A percentile compares a stretch with the other conserved stretches of the same genome.
These are phyloP conservation scores for Crenuchus spilurus DNA, from an alignment of 2,797 vertebrate species.

Conservation along the genomic window DNA sequence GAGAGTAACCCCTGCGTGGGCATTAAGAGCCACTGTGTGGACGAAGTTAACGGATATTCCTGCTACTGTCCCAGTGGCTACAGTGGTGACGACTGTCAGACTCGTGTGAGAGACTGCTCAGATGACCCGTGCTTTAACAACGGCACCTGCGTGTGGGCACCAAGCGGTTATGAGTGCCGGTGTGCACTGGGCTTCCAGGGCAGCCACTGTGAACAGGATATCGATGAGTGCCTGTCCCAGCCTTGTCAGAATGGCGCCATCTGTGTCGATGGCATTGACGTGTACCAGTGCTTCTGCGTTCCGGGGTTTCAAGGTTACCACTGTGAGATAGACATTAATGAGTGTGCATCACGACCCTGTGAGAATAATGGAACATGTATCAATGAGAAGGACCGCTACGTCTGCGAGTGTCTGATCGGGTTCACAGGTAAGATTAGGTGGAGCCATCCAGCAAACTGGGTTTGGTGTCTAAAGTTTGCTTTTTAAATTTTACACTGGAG, in stretches of 20 bases:
- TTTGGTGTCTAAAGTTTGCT: too few relatives aligned
- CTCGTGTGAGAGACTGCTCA: slow-evolving; percentile 67
- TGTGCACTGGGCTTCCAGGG: slow-evolving; percentile 81
- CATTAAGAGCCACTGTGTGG: slow-evolving; percentile 69
- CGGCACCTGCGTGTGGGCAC: slow-evolving; percentile 73
- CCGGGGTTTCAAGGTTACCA: slow-evolving; percentile 93
- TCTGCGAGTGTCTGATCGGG: slow-evolving; percentile 83
- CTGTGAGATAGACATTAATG: slow-evolving; percentile 96
- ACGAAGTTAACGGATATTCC: slow-evolving; percentile 64
- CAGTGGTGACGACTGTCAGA: slow-evolving; percentile 70
- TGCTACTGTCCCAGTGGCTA: slow-evolving; percentile 79
- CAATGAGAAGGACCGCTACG: slow-evolving; percentile 87
- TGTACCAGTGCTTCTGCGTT: slow-evolving; percentile 91
- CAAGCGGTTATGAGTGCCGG: slow-evolving; percentile 70
- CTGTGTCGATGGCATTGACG: slow-evolving; percentile 78
- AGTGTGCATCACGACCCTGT: slow-evolving; percentile 92
- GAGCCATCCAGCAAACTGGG: too few relatives aligned
- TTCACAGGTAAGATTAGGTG: slow-evolving; percentile 91
- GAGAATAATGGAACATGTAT: slow-evolving; percentile 86
- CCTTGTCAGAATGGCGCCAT: slow-evolving; percentile 94
- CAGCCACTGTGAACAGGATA: slow-evolving; percentile 74
- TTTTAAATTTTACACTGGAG: too few relatives aligned
- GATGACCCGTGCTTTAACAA: slow-evolving; percentile 80
- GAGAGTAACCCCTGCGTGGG: slow-evolving; percentile 77
- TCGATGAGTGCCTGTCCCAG: slow-evolving; percentile 80